Evolutionary conservation across 2,888 invertebrate genomes (phyloP).

Genomic region (Hydraecia micacea): DNA sequence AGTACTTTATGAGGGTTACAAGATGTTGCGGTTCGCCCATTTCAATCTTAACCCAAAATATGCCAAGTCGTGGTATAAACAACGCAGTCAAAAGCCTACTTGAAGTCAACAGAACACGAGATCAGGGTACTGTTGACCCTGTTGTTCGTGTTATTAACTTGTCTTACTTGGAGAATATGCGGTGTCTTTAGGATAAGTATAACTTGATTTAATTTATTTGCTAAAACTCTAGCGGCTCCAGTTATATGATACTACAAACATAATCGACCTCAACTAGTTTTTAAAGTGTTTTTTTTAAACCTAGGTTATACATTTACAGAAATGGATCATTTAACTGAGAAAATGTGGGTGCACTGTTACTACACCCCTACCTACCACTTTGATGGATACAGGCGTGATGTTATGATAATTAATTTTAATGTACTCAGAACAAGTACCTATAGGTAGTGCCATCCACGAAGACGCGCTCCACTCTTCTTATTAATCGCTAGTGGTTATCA

Average conservation of each 20-base stretch:
- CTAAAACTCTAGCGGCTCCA: neutral
- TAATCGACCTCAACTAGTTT: neutral
- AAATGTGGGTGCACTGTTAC: neutral
- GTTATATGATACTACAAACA: neutral
- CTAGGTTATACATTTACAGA: neutral
- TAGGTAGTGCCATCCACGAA: no score
- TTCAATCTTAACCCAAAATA: conserved; percentile 53
- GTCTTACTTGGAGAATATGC: neutral
- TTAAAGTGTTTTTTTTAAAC: neutral
- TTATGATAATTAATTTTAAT: neutral
- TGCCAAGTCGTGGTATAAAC: conserved; percentile 42
- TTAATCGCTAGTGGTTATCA: no score
- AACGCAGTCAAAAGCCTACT: conserved; percentile 46
- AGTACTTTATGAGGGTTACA: conserved; percentile 59
- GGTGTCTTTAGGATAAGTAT: neutral
- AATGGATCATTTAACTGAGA: neutral
- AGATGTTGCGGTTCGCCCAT: conserved; percentile 55
- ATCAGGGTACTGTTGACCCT: conserved; percentile 18
- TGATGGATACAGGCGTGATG: neutral
- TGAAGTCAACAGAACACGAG: conserved; percentile 43
- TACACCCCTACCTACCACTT: neutral
- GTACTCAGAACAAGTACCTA: neutral
- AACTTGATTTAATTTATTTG: neutral
- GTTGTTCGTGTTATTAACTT: conserved; percentile 22
- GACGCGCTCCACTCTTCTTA: no score